These are phyloP conservation scores for Gymnoscopelus braueri DNA, from an alignment of 2,797 vertebrate genomes.

Conservation along the genomic window DNA sequence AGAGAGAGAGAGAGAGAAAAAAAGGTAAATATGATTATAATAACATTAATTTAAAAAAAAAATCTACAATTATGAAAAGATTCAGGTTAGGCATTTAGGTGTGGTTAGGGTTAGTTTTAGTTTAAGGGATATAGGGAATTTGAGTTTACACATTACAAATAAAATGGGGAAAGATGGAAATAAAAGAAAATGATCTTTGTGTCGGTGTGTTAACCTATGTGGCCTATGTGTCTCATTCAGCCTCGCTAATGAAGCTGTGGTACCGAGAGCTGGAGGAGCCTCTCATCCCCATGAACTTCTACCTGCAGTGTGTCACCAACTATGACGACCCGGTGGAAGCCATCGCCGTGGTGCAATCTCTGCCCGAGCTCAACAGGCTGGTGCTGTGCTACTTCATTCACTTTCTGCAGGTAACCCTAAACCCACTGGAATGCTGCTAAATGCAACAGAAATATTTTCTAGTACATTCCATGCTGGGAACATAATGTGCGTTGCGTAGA, in stretches of 20 bases:
- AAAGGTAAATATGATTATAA: no score
- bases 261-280: conserved; percentile 93
- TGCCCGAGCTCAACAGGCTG: conserved; percentile 90
- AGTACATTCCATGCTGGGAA: no score
- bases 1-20: no score
- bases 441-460: no score
- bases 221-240: conserved; percentile 60
- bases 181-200: not conserved
- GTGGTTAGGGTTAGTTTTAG: no score
- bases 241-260: conserved; percentile 93
- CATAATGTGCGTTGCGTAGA: no score
- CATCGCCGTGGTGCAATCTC: conserved; percentile 87
- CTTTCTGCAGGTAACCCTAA: conserved; percentile 87
- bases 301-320: conserved; percentile 89
- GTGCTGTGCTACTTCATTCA: conserved; percentile 94
- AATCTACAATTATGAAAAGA: no score
- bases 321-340: conserved; percentile 89
- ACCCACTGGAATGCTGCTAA: no score
- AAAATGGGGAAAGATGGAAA: not conserved
- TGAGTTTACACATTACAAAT: no score
- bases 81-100: no score
- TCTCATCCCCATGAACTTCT: conserved; percentile 90
- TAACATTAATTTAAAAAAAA: no score
- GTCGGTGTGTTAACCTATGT: not conserved
- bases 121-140: no score